These are phyloP conservation scores for Nipponacmea schrenckii DNA, from an alignment of 2,888 invertebrate genomes.

Conservation along the genomic window DNA sequence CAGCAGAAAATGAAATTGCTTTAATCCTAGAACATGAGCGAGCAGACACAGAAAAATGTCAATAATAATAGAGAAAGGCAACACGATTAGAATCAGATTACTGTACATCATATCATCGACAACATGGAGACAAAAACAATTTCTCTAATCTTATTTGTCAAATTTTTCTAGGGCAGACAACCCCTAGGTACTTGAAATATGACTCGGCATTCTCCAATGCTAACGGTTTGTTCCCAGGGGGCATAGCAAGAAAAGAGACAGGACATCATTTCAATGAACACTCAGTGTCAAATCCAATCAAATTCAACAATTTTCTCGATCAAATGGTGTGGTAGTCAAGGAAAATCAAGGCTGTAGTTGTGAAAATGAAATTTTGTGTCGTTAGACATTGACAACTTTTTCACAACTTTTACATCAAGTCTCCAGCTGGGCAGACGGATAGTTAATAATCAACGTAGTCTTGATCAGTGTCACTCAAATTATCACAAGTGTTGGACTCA, in stretches of 20 bases:
- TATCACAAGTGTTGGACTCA: too few species aligned
- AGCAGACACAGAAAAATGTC: too few species aligned
- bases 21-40: too few species aligned
- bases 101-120: too few species aligned
- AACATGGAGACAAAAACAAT: too few species aligned
- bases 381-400: background rate
- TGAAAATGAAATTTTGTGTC: background rate
- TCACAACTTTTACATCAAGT: background rate
- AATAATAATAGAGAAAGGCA: too few species aligned
- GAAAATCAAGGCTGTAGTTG: background rate
- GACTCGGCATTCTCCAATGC: background rate
- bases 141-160: background rate
- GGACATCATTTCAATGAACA: slow-evolving; percentile 2
- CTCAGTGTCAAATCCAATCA: slow-evolving; percentile 7
- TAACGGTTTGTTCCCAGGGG: background rate
- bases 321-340: background rate
- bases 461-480: background rate
- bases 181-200: background rate
- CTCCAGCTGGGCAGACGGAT: background rate
- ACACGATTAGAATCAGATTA: too few species aligned
- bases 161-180: background rate
- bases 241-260: background rate
- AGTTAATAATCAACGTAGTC: background rate
- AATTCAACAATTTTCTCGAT: background rate
- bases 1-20: too few species aligned